Base-by-base conservation (phyloP, 2,113 vertebrate genomes). In the Lampris incognitus region DNA sequence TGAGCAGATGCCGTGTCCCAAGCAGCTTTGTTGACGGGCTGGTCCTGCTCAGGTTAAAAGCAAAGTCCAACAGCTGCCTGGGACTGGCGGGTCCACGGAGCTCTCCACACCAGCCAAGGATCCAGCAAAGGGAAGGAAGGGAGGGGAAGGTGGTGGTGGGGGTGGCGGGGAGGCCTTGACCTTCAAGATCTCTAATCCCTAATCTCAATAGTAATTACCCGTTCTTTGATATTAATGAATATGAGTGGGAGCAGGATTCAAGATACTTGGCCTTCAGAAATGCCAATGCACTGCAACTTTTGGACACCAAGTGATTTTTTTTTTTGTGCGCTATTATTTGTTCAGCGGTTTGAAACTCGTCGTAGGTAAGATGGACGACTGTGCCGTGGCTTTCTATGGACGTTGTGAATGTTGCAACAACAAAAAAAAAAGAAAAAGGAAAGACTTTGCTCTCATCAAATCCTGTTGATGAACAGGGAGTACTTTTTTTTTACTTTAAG, bases 1-100 rank as follows among this genome's bases (percentile, higher is more conserved):
- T 86, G 88, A 92, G 90, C 90, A 89, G 90, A 85, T 94, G 91
- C 90, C 84, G 79, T 51, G 51, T 89, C 81, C 85, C 76, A 71
- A 92, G 87, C 89, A 87, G 90, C 85, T 92, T 90, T 90, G 77
- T 69, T 73, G 84, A 71, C 6, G 69, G 68, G 70, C 62, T 59
- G 73, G 83, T 81, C 81, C 60, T 55, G 85, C 82, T 79, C 87
- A 91, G 88, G 86, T 91, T 89, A 88, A 88, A 83, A 83, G 82
- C 70, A 52, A 74, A 67, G 74, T 79, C 72, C 76, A 78, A 91
- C 89, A 88, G 83, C 67, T 88, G 90, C 88, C 89, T 84, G 11
- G 72, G 38, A 67, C 80, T 77, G 76, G 74, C 73, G 1, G 63
- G 70, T 66, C 66, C 36, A 76, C 72, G 54, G 74, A 74, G 63